phyloP scores from a whole-genome alignment of 2,797 vertebrate species.

The Oryzias dopingdopingensis region DNA sequence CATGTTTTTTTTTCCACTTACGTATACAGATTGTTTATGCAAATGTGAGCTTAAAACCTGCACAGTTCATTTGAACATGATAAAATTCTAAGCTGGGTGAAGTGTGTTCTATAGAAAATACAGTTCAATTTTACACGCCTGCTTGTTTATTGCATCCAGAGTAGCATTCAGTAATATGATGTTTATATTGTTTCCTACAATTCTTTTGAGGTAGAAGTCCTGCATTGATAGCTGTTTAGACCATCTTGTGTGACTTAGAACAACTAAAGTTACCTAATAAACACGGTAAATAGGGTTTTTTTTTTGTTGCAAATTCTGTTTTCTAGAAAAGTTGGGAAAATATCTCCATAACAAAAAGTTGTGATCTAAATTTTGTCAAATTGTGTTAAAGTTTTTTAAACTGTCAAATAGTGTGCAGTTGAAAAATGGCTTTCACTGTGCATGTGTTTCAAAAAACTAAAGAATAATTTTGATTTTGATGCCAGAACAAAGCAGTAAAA shows the following conservation, averaged over 20 bases:
- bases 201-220: slow-evolving; percentile 16
- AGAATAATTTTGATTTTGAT: too few relatives aligned
- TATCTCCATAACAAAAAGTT: too few relatives aligned
- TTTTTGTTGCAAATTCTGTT: too few relatives aligned
- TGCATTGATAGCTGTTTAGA: neutral
- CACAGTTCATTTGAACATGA: slow-evolving; percentile 6
- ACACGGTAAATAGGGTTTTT: neutral
- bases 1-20: neutral
- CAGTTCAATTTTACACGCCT: neutral
- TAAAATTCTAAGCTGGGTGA: slow-evolving; percentile 9
- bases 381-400: too few relatives aligned
- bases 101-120: neutral
- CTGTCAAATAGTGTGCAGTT: too few relatives aligned
- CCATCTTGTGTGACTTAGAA: neutral
- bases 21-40: slow-evolving; percentile 15
- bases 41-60: slow-evolving; percentile 19
- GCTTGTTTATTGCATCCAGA: slow-evolving; percentile 6
- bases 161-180: slow-evolving; percentile 5
- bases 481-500: too few relatives aligned
- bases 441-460: too few relatives aligned
- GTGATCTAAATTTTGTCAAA: too few relatives aligned
- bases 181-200: slow-evolving; percentile 17
- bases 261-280: neutral
- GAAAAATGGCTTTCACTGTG: too few relatives aligned
- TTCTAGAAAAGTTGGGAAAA: too few relatives aligned